Evolutionary conservation across 2,888 invertebrate species (phyloP).

Genomic region (Dasypogon diadema): DNA sequence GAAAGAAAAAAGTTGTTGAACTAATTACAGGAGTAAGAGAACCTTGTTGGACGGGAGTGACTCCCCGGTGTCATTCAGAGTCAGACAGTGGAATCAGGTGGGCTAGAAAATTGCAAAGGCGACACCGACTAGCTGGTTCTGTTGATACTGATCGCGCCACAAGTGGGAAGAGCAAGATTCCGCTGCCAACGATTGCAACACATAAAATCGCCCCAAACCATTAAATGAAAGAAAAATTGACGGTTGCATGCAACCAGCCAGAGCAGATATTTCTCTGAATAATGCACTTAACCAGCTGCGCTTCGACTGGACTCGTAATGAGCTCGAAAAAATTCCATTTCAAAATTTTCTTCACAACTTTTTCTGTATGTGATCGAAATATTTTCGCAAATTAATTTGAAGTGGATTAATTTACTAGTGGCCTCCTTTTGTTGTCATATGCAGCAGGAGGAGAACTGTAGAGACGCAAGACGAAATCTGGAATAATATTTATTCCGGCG

Average conservation of each 20-base stretch:
- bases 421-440: no score
- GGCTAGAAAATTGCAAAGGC: neutral
- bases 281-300: neutral
- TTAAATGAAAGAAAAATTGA: neutral
- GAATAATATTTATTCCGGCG: no score
- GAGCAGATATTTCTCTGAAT: neutral
- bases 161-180: constrained; percentile 3
- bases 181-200: neutral
- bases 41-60: neutral
- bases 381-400: neutral
- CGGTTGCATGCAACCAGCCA: neutral
- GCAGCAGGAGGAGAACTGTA: no score
- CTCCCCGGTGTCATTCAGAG: neutral
- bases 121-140: neutral
- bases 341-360: neutral
- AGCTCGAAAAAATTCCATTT: neutral
- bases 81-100: neutral
- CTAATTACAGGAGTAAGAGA: constrained; percentile 1
- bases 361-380: neutral
- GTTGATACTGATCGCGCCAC: no score
- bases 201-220: neutral
- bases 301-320: neutral
- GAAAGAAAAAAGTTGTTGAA: neutral
- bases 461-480: no score
- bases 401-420: no score